These are phyloP conservation scores for Trogon surrucura DNA, from an alignment of 2,113 vertebrate species.

Conservation along the genomic window DNA sequence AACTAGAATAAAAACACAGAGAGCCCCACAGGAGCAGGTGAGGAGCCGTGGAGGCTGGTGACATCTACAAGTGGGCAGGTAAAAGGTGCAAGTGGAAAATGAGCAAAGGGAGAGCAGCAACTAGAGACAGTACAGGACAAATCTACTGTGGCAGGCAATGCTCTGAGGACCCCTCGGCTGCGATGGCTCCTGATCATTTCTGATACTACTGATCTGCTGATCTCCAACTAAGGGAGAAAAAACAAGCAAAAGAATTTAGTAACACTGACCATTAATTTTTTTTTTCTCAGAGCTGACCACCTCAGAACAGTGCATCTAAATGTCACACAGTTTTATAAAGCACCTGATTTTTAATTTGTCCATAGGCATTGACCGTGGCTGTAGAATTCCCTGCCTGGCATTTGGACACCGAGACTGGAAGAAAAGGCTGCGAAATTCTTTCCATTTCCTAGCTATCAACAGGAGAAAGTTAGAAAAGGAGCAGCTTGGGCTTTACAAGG, in stretches of 20 bases:
- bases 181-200: background rate
- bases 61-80: background rate
- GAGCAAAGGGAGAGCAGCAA: background rate
- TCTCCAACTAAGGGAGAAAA: background rate
- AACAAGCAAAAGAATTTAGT: background rate
- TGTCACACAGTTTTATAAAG: no score
- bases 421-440: no score
- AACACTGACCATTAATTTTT: background rate
- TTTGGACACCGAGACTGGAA: no score
- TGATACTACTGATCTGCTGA: fast-evolving
- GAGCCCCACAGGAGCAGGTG: background rate
- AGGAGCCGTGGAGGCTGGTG: background rate
- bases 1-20: background rate
- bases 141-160: background rate
- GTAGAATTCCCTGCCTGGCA: no score
- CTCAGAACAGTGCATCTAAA: no score
- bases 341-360: no score
- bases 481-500: background rate
- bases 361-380: no score
- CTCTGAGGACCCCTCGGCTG: background rate
- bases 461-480: background rate
- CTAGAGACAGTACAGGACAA: background rate
- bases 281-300: no score
- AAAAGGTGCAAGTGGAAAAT: background rate
- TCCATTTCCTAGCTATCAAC: no score